phyloP scores from a whole-genome alignment of 1,140 invertebrate genomes.

The Adelges cooleyi region DNA sequence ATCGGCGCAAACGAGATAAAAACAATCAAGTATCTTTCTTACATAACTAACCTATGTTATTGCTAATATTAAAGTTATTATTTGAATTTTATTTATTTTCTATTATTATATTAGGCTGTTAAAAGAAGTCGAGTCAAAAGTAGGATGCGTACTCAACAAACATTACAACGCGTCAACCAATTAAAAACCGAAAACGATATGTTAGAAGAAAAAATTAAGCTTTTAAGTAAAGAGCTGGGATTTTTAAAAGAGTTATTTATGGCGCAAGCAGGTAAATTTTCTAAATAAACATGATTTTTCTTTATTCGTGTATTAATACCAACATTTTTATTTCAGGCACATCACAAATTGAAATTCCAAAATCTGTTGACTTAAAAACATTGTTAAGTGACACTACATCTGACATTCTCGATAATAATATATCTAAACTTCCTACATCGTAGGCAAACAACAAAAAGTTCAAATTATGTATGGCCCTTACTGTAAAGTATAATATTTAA shows the following conservation, averaged over 20 bases:
- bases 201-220: constrained; percentile 74
- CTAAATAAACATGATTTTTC: not conserved
- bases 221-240: constrained; percentile 68
- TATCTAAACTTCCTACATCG: not conserved
- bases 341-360: constrained; percentile 26
- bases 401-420: constrained; percentile 2
- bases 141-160: constrained; percentile 68
- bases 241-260: constrained; percentile 80
- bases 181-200: constrained; percentile 71
- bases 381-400: constrained; percentile 28
- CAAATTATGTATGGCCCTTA: not conserved
- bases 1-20: constrained; percentile 62
- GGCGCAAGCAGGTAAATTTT: constrained; percentile 54
- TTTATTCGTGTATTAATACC: not conserved
- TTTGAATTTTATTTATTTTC: not conserved
- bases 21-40: constrained; percentile 59
- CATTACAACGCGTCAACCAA: constrained; percentile 61
- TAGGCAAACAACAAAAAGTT: not conserved
- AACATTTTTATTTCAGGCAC: constrained; percentile 20
- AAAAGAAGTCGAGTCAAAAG: constrained; percentile 79
- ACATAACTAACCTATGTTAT: not conserved
- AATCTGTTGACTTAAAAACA: constrained; percentile 29
- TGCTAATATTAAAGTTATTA: not conserved
- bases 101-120: constrained; percentile 51
- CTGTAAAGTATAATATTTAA: not conserved